Percentiles rank a stretch among this genome's conserved stretches.
These are phyloP conservation scores for Todiramphus saurophagus DNA, from an alignment of 2,113 vertebrate species.

Conservation along the genomic window DNA sequence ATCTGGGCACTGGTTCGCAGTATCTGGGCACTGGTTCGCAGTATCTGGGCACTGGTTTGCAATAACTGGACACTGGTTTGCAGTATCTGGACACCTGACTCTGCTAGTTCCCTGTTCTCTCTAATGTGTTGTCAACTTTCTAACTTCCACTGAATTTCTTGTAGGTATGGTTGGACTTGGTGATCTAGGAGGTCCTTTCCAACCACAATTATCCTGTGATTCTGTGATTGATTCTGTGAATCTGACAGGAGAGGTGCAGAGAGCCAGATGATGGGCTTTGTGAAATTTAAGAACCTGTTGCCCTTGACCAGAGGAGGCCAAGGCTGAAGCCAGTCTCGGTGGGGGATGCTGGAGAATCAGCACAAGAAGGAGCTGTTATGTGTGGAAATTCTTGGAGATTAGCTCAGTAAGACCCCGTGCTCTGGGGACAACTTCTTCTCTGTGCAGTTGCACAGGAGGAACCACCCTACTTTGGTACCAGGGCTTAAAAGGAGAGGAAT, in stretches of 20 bases:
- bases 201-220: too few species aligned
- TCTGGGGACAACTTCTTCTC: not conserved
- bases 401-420: not conserved
- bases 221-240: not conserved
- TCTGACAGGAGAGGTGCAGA: not conserved
- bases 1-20: too few species aligned
- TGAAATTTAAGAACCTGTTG: not conserved
- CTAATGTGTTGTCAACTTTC: not conserved
- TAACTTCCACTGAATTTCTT: not conserved
- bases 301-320: not conserved
- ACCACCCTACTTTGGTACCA: rapidly evolving
- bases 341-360: not conserved
- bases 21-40: too few species aligned
- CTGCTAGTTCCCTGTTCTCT: not conserved
- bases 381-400: not conserved
- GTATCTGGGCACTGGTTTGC: not conserved
- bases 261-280: rapidly evolving
- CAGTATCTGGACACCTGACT: too few species aligned
- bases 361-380: not conserved
- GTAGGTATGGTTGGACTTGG: too few species aligned
- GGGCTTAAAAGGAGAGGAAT: not conserved
- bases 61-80: not conserved
- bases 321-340: not conserved
- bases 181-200: too few species aligned
- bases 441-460: not conserved